A percentile compares a stretch with the other conserved stretches of the same genome.
These are phyloP conservation scores for Cepaea hortensis DNA, from an alignment of 2,888 invertebrate species.

Conservation along the genomic window DNA sequence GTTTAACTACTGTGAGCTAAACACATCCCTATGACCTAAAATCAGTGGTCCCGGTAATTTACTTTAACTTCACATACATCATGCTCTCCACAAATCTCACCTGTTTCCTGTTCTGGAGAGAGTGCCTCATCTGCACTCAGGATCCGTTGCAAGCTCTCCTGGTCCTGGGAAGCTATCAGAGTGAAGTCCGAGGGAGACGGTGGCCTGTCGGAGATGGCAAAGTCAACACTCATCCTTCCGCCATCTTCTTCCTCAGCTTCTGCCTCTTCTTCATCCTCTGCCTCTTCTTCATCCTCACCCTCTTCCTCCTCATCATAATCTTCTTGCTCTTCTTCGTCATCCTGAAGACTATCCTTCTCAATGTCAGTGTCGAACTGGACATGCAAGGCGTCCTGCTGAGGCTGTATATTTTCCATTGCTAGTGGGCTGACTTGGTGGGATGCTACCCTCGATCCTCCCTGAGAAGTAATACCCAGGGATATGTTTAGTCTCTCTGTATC, in stretches of 20 bases:
- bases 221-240: slow-evolving; percentile 40
- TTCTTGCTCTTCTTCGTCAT: slow-evolving; percentile 41
- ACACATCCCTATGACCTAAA: too few species aligned
- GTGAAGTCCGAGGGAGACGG: slow-evolving; percentile 75
- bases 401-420: background rate
- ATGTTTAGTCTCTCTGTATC: slow-evolving; percentile 53
- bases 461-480: slow-evolving; percentile 49
- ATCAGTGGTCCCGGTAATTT: too few species aligned
- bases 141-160: slow-evolving; percentile 64
- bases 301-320: slow-evolving; percentile 52
- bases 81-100: slow-evolving; percentile 10
- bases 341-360: slow-evolving; percentile 53
- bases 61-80: too few species aligned
- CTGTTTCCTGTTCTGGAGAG: slow-evolving; percentile 28
- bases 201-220: slow-evolving; percentile 60
- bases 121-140: slow-evolving; percentile 49
- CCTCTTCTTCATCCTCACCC: slow-evolving; percentile 49
- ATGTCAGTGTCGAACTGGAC: slow-evolving; percentile 41
- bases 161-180: slow-evolving; percentile 70
- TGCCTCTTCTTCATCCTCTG: slow-evolving; percentile 51
- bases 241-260: slow-evolving; percentile 43
- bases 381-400: slow-evolving; percentile 5
- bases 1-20: too few species aligned
- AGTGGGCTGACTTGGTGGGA: background rate
- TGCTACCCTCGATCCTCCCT: background rate